These are phyloP conservation scores for Amiota communis DNA, from an alignment of 2,888 invertebrate genomes.

Conservation along the genomic window DNA sequence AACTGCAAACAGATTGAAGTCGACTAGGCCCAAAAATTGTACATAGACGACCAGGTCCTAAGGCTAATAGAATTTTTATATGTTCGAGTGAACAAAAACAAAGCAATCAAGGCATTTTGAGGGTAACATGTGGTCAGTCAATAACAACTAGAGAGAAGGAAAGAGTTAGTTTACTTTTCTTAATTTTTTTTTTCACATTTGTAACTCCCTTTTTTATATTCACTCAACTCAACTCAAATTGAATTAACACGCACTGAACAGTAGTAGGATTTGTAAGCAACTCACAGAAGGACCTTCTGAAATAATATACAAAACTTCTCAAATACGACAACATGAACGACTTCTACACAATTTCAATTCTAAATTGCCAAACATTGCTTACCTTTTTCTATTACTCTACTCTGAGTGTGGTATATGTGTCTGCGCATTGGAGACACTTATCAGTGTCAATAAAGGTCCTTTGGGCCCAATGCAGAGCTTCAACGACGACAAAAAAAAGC, in stretches of 20 bases:
- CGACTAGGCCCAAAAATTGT: neutral
- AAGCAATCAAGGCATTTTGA: constrained; percentile 55
- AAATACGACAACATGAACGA: neutral
- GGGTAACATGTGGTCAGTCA: constrained; percentile 49
- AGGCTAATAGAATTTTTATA: constrained; percentile 22
- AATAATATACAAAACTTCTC: constrained; percentile 57
- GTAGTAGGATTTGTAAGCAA: constrained; percentile 4
- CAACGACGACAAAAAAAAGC: neutral
- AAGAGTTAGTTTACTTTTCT: constrained; percentile 34
- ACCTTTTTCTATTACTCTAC: constrained; percentile 49
- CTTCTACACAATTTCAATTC: constrained; percentile 61
- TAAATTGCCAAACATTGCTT: constrained; percentile 64
- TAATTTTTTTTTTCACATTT: neutral
- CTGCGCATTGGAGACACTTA: constrained; percentile 57
- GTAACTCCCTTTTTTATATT: neutral
- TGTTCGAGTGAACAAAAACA: constrained; percentile 36
- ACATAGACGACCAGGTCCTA: neutral
- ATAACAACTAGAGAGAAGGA: constrained; percentile 48
- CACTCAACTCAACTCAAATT: constrained; percentile 44
- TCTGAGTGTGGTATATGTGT: constrained; percentile 37
- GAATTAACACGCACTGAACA: constrained; percentile 57
- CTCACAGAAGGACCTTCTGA: neutral
- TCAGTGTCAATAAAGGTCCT: constrained; percentile 64
- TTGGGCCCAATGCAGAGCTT: constrained; percentile 36
- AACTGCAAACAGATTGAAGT: neutral